Percentiles rank a stretch among this genome's conserved stretches.
Conservation (phyloP, 2,888 invertebrate species). For the Cerastoderma edule region DNA sequence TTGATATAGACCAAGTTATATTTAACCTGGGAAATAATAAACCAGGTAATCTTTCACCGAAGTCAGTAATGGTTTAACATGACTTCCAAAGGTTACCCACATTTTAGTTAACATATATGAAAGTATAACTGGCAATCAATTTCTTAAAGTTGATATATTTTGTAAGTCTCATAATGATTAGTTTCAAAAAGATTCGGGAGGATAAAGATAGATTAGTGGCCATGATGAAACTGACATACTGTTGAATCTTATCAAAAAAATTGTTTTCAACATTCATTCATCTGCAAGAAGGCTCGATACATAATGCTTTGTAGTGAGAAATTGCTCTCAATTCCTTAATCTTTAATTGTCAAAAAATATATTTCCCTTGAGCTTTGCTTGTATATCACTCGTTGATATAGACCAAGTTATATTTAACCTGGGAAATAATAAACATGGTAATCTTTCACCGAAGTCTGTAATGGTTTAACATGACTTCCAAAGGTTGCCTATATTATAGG, state of each 20-base stretch:
- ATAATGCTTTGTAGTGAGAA: no score
- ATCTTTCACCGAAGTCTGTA: not conserved
- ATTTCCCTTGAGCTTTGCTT: slow-evolving; percentile 8
- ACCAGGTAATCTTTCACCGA: not conserved
- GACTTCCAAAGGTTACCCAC: slow-evolving; percentile 11
- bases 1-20: not conserved
- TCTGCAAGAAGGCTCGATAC: no score
- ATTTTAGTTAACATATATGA: not conserved
- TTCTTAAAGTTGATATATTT: no score
- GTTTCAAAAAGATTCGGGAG: no score
- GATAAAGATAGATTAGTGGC: no score
- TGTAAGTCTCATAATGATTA: no score
- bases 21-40: not conserved
- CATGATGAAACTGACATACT: no score
- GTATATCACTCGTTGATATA: not conserved
- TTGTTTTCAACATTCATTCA: no score
- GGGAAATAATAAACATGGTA: not conserved
- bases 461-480: not conserved
- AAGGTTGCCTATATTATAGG: no score
- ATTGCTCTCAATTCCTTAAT: not conserved
- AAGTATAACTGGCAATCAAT: not conserved
- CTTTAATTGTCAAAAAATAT: not conserved
- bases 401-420: not conserved
- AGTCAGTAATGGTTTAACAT: not conserved
- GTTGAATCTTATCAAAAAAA: no score